Conservation (phyloP, 2,888 invertebrate species). For the Cerastis leucographa region DNA sequence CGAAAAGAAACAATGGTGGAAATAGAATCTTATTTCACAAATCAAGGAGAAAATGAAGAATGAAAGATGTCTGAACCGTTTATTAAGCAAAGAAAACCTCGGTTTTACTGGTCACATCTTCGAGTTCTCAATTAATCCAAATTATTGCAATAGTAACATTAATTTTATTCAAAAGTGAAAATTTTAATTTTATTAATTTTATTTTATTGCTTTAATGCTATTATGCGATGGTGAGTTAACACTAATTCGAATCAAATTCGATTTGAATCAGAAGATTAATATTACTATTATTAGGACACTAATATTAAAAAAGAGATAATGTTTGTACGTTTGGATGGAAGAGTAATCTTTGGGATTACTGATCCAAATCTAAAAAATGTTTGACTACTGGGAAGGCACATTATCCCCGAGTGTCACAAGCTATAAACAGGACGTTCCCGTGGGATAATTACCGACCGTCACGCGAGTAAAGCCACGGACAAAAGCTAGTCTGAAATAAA, state of each 20-base stretch:
- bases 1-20: neutral
- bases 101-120: neutral
- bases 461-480: neutral
- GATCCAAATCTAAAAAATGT: neutral
- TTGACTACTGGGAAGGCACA: neutral
- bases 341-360: neutral
- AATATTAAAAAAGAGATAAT: neutral
- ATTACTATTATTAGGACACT: neutral
- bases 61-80: neutral
- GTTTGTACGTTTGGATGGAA: neutral
- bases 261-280: neutral
- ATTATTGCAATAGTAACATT: neutral
- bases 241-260: conserved; percentile 9
- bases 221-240: neutral
- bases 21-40: neutral
- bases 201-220: too few relatives aligned
- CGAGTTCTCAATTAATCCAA: neutral
- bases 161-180: neutral
- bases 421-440: neutral
- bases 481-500: neutral
- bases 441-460: neutral
- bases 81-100: neutral
- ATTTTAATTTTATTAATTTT: too few relatives aligned
- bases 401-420: neutral
- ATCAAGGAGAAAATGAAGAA: neutral